Evolutionary conservation across 2,888 invertebrate species (phyloP), one percentile per base, ranked within the genome.

Genomic region (Rhingia campestris): DNA sequence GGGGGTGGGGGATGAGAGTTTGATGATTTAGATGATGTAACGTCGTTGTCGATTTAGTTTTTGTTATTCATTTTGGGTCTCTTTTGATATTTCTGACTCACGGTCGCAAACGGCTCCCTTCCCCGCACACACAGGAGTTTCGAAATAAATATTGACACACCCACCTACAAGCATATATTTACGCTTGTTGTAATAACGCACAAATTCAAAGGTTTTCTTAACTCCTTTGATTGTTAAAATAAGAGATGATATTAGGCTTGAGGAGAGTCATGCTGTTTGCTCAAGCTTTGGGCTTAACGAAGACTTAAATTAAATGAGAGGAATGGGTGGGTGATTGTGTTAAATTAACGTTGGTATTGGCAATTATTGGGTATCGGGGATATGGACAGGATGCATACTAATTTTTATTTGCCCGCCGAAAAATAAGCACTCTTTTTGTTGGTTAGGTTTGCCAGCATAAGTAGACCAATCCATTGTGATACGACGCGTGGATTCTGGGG

Each of bases 11-110:
- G 33, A 35, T 39, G 56, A 32, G 33, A 39, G n/a, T 37, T 32
- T 41, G 59, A 59, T 56, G 64, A 49, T 64, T 51, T 33, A 33
- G 10, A n/a, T 59, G 58, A 33, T 58, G 32, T 51, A 43, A 41
- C 22, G 39, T 54, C 51, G 53, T n/a, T 35, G 39, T 35, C 33
- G 74, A 58, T 47, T 69, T 37, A 39, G 39, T 45, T 70, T 77
- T 77, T 63, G 58, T 53, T 66, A 43, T 75, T 67, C 45, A 45
- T 76, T 76, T 63, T n/a, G 41, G n/a, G 39, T 39, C 12, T 41
- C 56, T 49, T 69, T 76, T 76, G 59, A 61, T 61, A 76, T 61
- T 39, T 54, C 5, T 10, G 33, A 69, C 59, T 61, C 30, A 75
- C 7, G 49, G 6, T 9, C 22, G 30, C 51, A 72, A 49, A 51